Base-by-base conservation (phyloP, 2,113 vertebrate genomes). In the Ammospiza caudacuta region DNA sequence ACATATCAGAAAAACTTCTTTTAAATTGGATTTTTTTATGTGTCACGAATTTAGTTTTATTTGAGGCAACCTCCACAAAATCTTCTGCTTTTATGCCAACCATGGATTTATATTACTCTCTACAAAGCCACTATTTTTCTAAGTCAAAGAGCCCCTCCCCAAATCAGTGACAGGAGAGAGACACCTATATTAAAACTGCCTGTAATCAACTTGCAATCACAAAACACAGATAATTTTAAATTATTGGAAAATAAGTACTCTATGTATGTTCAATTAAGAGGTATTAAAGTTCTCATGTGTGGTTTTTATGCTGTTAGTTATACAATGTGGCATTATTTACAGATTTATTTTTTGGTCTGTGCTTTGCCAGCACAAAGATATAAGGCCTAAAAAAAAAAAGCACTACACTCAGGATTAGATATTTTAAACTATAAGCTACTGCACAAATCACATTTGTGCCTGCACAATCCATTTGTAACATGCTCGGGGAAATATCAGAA, bases 191-290 rank as follows among this genome's bases (percentile, higher is more conserved):
- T 81, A 57, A 87, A 83, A 28, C 27, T 83, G 20, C 35, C 37
- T 16, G 25, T 49, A 81, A 70, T 58, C 12, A 22, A 51, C 61
- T 52, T 82, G 20, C 35, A 75, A 81, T 39, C 27, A 77, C 33
- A 92, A 94, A 89, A 41, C 29, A 49, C 21, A 63, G 11, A 91
- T 20, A 69, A 66, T 67, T 92, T 92, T 49, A 44, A 55, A 54
- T 73, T 51, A 57, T 7, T 37, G 61, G 44, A 84, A 89, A 91
- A 55, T 21, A 94, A 72, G 15, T 61, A 49, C 4, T 31, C 9
- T 33, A 31, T 14, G 15, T 47, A 59, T 16, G 44, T n/a, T 47
- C 39, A 90, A 55, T 66, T 43, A 66, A 69, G 49, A 87, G 8
- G 6, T 73, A 66, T 24, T 55, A 5, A 83, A 73, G 24, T 35